These are phyloP conservation scores for Salticus scenicus DNA, from an alignment of 2,888 invertebrate genomes.

Conservation along the genomic window DNA sequence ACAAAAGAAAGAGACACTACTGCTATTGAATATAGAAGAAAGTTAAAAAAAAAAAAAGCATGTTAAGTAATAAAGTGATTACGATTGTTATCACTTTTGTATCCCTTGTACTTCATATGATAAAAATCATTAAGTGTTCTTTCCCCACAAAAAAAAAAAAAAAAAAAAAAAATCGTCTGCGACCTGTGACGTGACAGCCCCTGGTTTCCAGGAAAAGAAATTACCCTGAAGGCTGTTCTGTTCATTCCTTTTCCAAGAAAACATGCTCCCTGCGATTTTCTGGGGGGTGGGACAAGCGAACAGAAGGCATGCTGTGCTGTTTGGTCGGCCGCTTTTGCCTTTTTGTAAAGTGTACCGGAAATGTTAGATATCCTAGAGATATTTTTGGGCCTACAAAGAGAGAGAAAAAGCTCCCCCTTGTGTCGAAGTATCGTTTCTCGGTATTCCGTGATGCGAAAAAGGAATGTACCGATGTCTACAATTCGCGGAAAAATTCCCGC, in stretches of 20 bases:
- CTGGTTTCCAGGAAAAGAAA: not conserved
- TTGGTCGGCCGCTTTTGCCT: conserved; percentile 7
- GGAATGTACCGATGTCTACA: too few species aligned
- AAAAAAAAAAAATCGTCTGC: not conserved
- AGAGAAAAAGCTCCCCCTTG: not conserved
- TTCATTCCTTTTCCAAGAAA: conserved; percentile 2
- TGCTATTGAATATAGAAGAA: not conserved
- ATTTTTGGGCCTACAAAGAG: not conserved
- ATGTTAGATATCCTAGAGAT: conserved; percentile 16
- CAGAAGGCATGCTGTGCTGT: conserved; percentile 7
- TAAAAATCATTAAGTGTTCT: too few species aligned
- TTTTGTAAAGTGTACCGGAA: conserved; percentile 40
- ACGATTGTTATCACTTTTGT: too few species aligned
- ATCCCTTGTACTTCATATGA: too few species aligned
- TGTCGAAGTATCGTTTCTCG: not conserved
- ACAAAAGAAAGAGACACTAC: too few species aligned
- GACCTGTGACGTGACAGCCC: not conserved
- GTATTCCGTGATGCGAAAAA: not conserved
- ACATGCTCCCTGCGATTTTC: not conserved
- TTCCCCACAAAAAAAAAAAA: not conserved
- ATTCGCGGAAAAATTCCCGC: too few species aligned
- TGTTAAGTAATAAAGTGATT: too few species aligned
- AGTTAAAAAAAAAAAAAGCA: too few species aligned
- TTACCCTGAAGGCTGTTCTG: not conserved
- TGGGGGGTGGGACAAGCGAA: not conserved